phyloP scores from a whole-genome alignment of 2,113 vertebrate species.

The Ranitomeya imitator region DNA sequence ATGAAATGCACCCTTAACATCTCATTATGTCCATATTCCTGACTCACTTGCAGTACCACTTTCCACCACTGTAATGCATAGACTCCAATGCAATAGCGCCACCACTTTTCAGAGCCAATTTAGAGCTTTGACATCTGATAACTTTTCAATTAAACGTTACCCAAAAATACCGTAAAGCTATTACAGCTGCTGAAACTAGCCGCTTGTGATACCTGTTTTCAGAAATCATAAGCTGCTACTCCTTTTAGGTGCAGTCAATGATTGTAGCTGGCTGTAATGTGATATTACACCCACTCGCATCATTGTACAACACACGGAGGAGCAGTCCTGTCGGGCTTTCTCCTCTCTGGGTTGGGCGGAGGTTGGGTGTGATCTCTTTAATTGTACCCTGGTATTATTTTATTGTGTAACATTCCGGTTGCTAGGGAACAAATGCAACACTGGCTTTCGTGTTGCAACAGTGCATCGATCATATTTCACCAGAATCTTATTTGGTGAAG shows the following conservation, averaged over 20 bases:
- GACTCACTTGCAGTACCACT: background rate
- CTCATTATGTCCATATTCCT: no score
- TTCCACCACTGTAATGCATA: background rate
- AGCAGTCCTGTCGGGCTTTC: background rate
- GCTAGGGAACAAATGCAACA: background rate
- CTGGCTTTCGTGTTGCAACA: background rate
- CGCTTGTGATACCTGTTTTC: background rate
- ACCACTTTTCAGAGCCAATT: background rate
- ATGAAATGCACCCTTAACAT: no score
- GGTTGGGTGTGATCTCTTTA: constrained; percentile 5
- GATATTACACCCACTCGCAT: background rate
- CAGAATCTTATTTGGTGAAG: no score
- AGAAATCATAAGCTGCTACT: background rate
- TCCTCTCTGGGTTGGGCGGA: background rate
- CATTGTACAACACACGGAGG: background rate
- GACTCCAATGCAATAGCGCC: background rate
- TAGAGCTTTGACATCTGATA: background rate
- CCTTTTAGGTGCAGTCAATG: background rate
- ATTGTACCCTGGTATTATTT: background rate
- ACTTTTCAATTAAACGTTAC: background rate
- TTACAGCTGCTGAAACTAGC: background rate
- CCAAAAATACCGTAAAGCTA: background rate
- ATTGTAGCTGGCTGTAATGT: background rate
- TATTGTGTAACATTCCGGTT: constrained; percentile 2
- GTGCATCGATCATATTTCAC: background rate